A percentile compares a stretch with the other conserved stretches of the same genome.
Evolutionary conservation across 2,113 vertebrate genomes (phyloP).

Genomic region (Chionodraco myersi): DNA sequence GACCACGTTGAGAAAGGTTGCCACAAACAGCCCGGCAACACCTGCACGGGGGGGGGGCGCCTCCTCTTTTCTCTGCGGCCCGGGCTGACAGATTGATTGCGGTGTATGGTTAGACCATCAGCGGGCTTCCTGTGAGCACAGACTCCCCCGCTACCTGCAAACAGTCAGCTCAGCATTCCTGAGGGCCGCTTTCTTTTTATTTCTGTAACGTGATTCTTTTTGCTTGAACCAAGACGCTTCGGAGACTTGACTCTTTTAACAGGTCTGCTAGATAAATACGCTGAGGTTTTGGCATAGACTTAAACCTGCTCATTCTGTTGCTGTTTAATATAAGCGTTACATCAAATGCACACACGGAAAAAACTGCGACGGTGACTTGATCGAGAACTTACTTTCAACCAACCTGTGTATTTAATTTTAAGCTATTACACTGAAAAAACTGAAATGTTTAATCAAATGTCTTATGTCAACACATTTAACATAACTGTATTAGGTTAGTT

Average conservation of each 20-base stretch:
- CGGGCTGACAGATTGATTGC: slow-evolving; percentile 72
- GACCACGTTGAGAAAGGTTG: slow-evolving; percentile 45
- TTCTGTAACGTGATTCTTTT: slow-evolving; percentile 55
- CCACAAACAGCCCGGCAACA: slow-evolving; percentile 54
- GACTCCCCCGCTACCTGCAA: slow-evolving; percentile 41
- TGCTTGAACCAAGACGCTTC: slow-evolving; percentile 23
- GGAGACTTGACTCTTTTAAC: slow-evolving; percentile 61
- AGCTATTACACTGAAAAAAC: too few relatives aligned
- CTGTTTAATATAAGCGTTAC: slow-evolving; percentile 27
- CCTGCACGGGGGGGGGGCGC: slow-evolving; percentile 56
- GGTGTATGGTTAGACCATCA: slow-evolving; percentile 67
- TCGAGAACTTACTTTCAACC: too few relatives aligned
- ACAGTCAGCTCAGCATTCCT: slow-evolving; percentile 65
- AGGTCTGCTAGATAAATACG: slow-evolving; percentile 55
- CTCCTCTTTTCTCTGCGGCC: slow-evolving; percentile 5
- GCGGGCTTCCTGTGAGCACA: slow-evolving; percentile 53
- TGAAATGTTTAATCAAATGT: too few relatives aligned
- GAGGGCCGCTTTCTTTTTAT: slow-evolving; percentile 29
- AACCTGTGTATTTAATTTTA: too few relatives aligned
- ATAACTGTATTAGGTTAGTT: too few relatives aligned
- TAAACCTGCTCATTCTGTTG: slow-evolving; percentile 2
- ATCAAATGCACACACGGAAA: slow-evolving; percentile 2
- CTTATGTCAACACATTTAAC: too few relatives aligned
- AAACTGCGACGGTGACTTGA: too few relatives aligned
- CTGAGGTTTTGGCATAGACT: slow-evolving; percentile 42